phyloP scores from a whole-genome alignment of 1,140 invertebrate genomes.

The Ceratina calcarata region DNA sequence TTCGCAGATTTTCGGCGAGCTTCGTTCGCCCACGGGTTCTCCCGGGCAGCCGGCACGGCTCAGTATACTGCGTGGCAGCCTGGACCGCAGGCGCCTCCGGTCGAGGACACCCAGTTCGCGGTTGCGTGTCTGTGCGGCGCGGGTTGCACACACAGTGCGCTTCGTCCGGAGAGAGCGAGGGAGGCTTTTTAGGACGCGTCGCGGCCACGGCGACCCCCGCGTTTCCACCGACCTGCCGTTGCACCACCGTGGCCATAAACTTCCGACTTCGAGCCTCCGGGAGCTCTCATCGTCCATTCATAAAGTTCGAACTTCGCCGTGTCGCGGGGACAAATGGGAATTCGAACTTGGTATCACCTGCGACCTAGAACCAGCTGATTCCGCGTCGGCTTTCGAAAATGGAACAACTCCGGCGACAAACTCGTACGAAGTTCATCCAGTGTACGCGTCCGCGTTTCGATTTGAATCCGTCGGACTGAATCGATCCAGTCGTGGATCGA shows the following conservation, averaged over 20 bases:
- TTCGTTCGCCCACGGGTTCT: slow-evolving; percentile 68
- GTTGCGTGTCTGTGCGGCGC: slow-evolving; percentile 46
- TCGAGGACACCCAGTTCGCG: slow-evolving; percentile 52
- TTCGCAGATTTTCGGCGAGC: slow-evolving; percentile 75
- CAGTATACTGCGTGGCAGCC: slow-evolving; percentile 64
- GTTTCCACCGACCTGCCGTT: not conserved
- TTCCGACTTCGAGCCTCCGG: no score
- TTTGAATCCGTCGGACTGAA: not conserved
- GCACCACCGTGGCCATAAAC: no score
- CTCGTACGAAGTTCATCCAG: no score
- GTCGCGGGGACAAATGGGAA: not conserved
- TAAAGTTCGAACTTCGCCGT: no score
- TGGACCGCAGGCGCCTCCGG: slow-evolving; percentile 61
- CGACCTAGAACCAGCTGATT: slow-evolving; percentile 16
- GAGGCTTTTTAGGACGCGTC: slow-evolving; percentile 40
- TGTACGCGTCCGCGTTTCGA: no score
- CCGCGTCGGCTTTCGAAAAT: no score
- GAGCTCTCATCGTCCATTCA: no score
- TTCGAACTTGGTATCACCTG: slow-evolving; percentile 28
- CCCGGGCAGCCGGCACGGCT: slow-evolving; percentile 61
- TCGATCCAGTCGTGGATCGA: not conserved
- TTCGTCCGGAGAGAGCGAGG: not conserved
- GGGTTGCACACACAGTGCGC: slow-evolving; percentile 26
- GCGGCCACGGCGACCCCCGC: not conserved
- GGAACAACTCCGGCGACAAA: no score